A percentile compares a stretch with the other conserved stretches of the same genome.
Evolutionary conservation across 2,888 invertebrate species (phyloP).

Genomic region (Patella caerulea): DNA sequence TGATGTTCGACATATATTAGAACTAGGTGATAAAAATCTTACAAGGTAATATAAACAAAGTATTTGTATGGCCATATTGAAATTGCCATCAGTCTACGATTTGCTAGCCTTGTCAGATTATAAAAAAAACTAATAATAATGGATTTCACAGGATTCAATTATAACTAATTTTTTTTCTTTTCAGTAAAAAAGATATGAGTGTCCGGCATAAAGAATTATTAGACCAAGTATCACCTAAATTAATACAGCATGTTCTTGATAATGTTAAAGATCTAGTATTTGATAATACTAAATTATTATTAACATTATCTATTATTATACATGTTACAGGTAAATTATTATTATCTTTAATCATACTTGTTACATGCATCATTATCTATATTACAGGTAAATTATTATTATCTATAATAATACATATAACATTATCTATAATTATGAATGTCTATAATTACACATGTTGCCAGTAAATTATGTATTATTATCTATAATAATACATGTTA

Average conservation of each 20-base stretch:
- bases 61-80: no score
- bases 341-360: neutral
- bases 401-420: no score
- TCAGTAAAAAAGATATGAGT: slow-evolving; percentile 69
- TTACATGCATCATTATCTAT: no score
- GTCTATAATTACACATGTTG: no score
- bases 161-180: slow-evolving; percentile 22
- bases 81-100: no score
- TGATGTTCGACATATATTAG: slow-evolving; percentile 80
- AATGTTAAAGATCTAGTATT: slow-evolving; percentile 57
- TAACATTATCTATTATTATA: slow-evolving; percentile 61
- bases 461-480: slow-evolving; percentile 26
- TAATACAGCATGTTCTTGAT: slow-evolving; percentile 61
- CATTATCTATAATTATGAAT: no score
- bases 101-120: no score
- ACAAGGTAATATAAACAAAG: slow-evolving; percentile 72
- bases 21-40: slow-evolving; percentile 81
- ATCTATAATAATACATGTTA: slow-evolving; percentile 42
- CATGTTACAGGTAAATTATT: slow-evolving; percentile 58
- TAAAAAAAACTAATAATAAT: no score
- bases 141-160: no score
- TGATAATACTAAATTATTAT: slow-evolving; percentile 60
- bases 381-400: no score
- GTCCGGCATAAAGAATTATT: slow-evolving; percentile 63
- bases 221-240: slow-evolving; percentile 54